phyloP scores from a whole-genome alignment of 2,797 vertebrate genomes.

The Peromyscus eremicus region DNA sequence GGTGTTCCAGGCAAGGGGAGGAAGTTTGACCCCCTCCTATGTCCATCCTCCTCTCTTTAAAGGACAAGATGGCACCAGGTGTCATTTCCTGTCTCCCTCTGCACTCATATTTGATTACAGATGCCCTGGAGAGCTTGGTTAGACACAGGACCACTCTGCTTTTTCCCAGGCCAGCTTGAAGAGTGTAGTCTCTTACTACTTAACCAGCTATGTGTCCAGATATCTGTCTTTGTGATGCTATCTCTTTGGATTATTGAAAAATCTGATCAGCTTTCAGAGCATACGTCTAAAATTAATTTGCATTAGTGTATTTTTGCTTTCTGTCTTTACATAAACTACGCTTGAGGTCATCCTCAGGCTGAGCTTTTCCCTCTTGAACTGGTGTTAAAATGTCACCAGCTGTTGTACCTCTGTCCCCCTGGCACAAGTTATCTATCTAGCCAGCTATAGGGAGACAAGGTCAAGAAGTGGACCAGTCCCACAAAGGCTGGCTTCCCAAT shows the following conservation, averaged over 20 bases:
- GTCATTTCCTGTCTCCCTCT: fast-evolving
- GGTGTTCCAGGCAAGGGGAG: background rate
- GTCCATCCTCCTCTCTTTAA: background rate
- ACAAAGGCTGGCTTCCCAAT: background rate
- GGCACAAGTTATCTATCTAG: background rate
- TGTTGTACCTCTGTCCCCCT: background rate
- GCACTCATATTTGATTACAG: background rate
- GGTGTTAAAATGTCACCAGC: background rate
- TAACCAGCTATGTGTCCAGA: background rate
- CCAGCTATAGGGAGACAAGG: background rate
- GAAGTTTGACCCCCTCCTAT: fast-evolving
- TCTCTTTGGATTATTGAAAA: background rate
- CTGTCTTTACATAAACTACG: background rate
- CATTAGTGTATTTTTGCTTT: background rate
- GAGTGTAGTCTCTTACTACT: background rate
- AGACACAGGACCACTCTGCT: background rate
- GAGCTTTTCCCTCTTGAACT: background rate
- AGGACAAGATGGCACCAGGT: background rate
- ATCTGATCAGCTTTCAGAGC: background rate
- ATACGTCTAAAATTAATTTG: constrained; percentile 39
- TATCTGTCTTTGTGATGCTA: background rate
- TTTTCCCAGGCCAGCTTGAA: background rate
- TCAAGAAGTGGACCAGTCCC: fast-evolving
- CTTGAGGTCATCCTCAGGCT: background rate
- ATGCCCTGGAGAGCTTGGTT: background rate